Evolutionary conservation across 2,888 invertebrate species (phyloP).

Genomic region (Nephrotoma appendiculata): DNA sequence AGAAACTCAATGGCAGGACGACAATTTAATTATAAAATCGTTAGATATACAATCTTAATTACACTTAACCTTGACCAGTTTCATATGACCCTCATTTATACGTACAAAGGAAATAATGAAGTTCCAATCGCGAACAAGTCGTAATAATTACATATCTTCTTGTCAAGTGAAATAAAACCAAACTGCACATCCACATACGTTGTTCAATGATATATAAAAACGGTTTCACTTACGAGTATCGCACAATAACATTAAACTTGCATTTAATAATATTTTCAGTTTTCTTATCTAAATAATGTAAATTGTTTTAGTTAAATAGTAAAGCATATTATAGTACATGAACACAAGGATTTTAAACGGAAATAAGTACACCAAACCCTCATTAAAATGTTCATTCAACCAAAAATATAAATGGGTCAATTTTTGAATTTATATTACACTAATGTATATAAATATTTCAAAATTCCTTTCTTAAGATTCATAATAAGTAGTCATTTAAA

Average conservation of each 20-base stretch:
- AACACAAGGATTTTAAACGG: background rate
- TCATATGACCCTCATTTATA: background rate
- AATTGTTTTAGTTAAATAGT: background rate
- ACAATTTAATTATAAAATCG: background rate
- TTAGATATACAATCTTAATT: background rate
- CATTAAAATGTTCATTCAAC: background rate
- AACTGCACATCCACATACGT: too few relatives aligned
- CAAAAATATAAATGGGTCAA: background rate
- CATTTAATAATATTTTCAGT: background rate
- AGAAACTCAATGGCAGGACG: background rate
- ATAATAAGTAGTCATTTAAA: background rate
- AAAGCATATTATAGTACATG: background rate
- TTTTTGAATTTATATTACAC: background rate
- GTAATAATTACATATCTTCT: too few relatives aligned
- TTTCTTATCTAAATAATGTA: background rate
- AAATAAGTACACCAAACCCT: background rate
- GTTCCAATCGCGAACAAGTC: too few relatives aligned
- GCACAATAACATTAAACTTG: too few relatives aligned
- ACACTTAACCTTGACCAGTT: background rate
- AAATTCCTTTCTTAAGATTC: background rate
- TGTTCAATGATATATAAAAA: too few relatives aligned
- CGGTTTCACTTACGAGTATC: too few relatives aligned
- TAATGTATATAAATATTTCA: background rate
- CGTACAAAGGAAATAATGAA: background rate
- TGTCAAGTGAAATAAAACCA: too few relatives aligned